Evolutionary conservation across 1,140 invertebrate species (phyloP).

Genomic region (Brachystomella parvula): DNA sequence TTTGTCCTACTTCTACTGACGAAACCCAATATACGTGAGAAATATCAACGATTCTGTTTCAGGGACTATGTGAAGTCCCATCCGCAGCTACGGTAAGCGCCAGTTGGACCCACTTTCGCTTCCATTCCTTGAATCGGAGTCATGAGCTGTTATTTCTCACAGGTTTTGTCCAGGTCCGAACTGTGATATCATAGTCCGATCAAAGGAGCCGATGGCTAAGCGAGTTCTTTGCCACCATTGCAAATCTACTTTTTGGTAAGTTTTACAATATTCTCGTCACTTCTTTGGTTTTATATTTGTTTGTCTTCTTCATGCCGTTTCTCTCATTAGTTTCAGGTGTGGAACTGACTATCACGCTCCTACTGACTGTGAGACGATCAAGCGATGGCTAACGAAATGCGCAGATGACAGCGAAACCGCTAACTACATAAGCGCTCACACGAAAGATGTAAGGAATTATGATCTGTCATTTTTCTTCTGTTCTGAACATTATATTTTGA

Average conservation of each 20-base stretch:
- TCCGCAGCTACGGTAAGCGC: slow-evolving; percentile 59
- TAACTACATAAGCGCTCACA: slow-evolving; percentile 97
- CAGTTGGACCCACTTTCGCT: neutral
- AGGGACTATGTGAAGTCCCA: slow-evolving; percentile 92
- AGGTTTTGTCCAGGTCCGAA: slow-evolving; percentile 91
- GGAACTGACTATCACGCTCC: slow-evolving; percentile 96
- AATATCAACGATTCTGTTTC: slow-evolving; percentile 92
- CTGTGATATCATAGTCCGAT: slow-evolving; percentile 76
- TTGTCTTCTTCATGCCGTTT: slow-evolving; percentile 15
- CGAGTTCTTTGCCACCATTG: slow-evolving; percentile 67
- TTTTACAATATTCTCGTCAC: slow-evolving; percentile 26
- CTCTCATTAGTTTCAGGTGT: slow-evolving; percentile 65
- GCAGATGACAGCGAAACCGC: slow-evolving; percentile 98
- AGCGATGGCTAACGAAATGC: slow-evolving; percentile 97
- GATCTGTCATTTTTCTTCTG: neutral
- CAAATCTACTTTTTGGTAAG: slow-evolving; percentile 71
- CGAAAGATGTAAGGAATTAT: slow-evolving; percentile 65
- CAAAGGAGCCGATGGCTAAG: slow-evolving; percentile 69
- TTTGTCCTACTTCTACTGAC: slow-evolving; percentile 80
- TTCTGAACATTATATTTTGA: slow-evolving; percentile 13
- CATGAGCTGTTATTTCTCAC: neutral
- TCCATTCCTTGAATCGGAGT: neutral
- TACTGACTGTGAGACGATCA: slow-evolving; percentile 91
- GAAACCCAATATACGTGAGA: slow-evolving; percentile 69
- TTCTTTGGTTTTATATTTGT: slow-evolving; percentile 22